Percentiles rank a stretch among this genome's conserved stretches.
phyloP scores from a whole-genome alignment of 2,888 invertebrate genomes.

The Brachypalpus laphriformis region DNA sequence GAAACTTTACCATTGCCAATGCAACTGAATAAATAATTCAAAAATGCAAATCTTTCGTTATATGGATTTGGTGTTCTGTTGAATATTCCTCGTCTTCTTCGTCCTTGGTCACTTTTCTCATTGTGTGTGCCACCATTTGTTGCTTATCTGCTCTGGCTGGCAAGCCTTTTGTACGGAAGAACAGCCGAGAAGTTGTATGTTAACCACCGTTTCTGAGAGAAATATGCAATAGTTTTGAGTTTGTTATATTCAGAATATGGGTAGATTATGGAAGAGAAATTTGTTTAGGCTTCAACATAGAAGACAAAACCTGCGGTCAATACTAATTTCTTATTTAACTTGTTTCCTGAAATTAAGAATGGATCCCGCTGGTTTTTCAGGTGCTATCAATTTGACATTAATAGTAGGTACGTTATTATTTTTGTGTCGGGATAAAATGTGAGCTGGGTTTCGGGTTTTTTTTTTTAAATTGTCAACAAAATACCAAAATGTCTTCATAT shows the following conservation, averaged over 20 bases:
- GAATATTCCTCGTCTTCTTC: not conserved
- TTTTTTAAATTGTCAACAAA: too few species aligned
- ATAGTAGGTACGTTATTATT: too few species aligned
- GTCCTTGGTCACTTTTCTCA: not conserved
- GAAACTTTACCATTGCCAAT: slow-evolving; percentile 23
- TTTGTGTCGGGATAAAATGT: too few species aligned
- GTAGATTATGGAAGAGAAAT: not conserved
- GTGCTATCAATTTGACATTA: too few species aligned
- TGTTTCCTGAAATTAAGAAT: too few species aligned
- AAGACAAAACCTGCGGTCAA: too few species aligned
- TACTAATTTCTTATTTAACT: too few species aligned
- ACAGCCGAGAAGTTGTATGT: not conserved
- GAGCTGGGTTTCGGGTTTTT: too few species aligned
- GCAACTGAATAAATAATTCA: slow-evolving; percentile 39
- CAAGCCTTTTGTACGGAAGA: not conserved
- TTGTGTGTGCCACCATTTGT: not conserved
- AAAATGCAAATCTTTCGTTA: slow-evolving; percentile 8
- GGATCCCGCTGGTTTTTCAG: too few species aligned
- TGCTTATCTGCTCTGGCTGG: not conserved
- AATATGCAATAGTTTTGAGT: not conserved
- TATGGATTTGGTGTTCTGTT: not conserved
- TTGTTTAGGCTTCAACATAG: not conserved
- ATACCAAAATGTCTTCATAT: too few species aligned
- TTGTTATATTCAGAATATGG: not conserved
- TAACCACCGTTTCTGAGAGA: not conserved